Evolutionary conservation across 2,797 vertebrate species (phyloP), one percentile per base, ranked within the genome.

Genomic region (Amphiprion clarkii): DNA sequence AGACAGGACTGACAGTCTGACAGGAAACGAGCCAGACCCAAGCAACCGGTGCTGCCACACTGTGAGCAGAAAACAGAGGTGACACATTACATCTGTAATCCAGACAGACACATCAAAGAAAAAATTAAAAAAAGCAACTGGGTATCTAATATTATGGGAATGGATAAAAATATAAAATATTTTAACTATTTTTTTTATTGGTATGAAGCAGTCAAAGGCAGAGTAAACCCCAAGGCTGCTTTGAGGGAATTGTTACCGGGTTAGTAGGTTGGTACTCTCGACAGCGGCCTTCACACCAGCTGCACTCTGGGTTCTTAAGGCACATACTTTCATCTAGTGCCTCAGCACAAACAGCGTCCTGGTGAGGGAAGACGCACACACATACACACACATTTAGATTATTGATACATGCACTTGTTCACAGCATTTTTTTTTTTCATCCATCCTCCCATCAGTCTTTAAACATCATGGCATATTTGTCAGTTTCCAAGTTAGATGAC

Each of bases 1-100:
- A 98, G 89, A 85, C 97, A 98, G 3, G 97, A 96, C 89, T 98
- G 97, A 83, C 97, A 98, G 91, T 98, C 96, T 0, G 95, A 95
- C 52, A 98, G 92, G 71, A 97, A 97, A 44, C 97, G 96, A 2
- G 96, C 96, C 78, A 98, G 90, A 23, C 97, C 97, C 80, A 97
- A 87, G 87, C 97, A 98, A 67, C 96, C 96, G 13, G 94, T 96
- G 44, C 96, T 96, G 16, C 95, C 96, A 87, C 97, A 98, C 97
- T 98, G 88, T 48, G 71, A 81, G 58, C 17, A 84, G 39, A 80
- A 62, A 83, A 70, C 5, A n/a, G 6, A 39, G 10, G 31, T 70
- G 42, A 68, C 6, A 51, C 10, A 67, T n/a, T 19, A 31, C 29
- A 71, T 46, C 1, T 2, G 21, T 10, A 51, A 56, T 21, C 4